These are phyloP conservation scores for Ginglymostoma cirratum DNA, from an alignment of 2,113 vertebrate genomes.

Conservation along the genomic window DNA sequence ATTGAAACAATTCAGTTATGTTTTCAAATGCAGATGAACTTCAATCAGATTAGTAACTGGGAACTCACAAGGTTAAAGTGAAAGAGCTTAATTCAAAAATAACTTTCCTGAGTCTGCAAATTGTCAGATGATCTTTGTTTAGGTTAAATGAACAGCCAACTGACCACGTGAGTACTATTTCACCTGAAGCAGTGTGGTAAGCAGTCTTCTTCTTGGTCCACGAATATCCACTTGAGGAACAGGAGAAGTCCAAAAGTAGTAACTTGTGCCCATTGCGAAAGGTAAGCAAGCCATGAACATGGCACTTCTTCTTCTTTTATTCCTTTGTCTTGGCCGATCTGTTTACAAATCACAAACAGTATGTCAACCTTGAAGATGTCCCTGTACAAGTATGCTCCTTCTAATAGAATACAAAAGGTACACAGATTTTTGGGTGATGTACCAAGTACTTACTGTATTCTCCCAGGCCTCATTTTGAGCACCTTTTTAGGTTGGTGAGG, in stretches of 20 bases:
- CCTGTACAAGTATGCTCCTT: not conserved
- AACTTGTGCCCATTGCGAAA: slow-evolving; percentile 48
- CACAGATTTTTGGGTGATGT: not conserved
- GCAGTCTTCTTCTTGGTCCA: slow-evolving; percentile 49
- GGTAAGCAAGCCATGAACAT: slow-evolving; percentile 48
- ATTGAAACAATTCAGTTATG: not conserved
- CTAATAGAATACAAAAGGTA: not conserved
- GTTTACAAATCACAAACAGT: not conserved
- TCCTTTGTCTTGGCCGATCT: slow-evolving; percentile 41
- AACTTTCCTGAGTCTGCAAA: not conserved
- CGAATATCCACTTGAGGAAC: not conserved
- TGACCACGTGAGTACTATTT: slow-evolving; percentile 1
- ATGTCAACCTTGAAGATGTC: not conserved
- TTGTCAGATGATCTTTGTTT: not conserved
- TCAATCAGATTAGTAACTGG: not conserved
- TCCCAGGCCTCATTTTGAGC: not conserved
- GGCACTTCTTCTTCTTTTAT: slow-evolving; percentile 46
- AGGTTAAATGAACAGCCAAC: not conserved
- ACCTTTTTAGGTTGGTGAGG: not conserved
- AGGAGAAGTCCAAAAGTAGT: slow-evolving; percentile 44
- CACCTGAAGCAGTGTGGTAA: slow-evolving; percentile 50
- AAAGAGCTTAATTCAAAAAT: not conserved
- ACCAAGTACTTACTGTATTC: not conserved
- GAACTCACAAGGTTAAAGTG: not conserved
- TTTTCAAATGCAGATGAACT: not conserved